Evolutionary conservation across 2,888 invertebrate species (phyloP), one percentile per base, ranked within the genome.

Genomic region (Lumbricus terrestris): DNA sequence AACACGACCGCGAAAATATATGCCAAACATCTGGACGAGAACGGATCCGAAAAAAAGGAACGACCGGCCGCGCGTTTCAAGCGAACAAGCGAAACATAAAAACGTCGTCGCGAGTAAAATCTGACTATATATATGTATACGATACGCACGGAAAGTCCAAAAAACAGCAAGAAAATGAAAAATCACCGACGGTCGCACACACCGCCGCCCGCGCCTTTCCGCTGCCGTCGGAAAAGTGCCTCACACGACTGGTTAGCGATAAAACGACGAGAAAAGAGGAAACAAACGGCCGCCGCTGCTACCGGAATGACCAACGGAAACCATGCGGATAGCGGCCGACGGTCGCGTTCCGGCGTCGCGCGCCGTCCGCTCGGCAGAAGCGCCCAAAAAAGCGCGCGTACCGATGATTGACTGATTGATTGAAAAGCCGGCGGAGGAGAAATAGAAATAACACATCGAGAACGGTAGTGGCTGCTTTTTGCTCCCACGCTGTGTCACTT

Each of bases 361-460:
- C n/a, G 29, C 11, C 69, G 69, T 8, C 69, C 69, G 69, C 69
- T 69, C n/a, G 69, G n/a, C 85, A 16, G n/a, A n/a, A 85, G 85
- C 85, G 85, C 34, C 85, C n/a, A n/a, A 85, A 85, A 85, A 85
- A 85, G n/a, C 85, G 85, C 23, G 85, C 6, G n/a, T 83, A 33
- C 82, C 18, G 82, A 82, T 82, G 82, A 82, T 82, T 34, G 34
- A 82, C 33, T 34, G 34, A 82, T n/a, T 40, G 40, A 40, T 40
- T 40, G 40, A 40, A 83, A 83, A 83, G 83, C 83, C 85, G n/a
- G 85, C 34, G 3, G 85, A 85, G 83, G 83, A 83, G 37, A 85
- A 85, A 35, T 35, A 35, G 37, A 37, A 85, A 85, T 85, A 37
- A 85, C 85, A 85, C 85, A 37, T 85, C 85, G 85, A 85, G 85